These are phyloP conservation scores for Lepidotrigona ventralis DNA, from an alignment of 1,140 invertebrate genomes.

Conservation along the genomic window DNA sequence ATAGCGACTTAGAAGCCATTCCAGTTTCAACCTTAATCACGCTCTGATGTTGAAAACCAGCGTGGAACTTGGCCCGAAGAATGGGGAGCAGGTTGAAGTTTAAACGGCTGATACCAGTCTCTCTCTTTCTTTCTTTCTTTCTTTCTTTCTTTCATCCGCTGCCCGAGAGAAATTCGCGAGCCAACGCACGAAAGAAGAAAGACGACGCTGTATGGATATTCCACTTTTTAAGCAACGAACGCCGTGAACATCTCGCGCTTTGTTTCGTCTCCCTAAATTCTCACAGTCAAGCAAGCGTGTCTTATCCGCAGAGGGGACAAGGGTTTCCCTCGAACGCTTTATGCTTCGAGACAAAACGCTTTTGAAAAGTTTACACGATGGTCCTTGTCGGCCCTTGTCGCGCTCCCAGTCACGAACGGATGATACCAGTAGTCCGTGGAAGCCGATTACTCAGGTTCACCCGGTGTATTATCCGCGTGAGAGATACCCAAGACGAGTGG, in stretches of 20 bases:
- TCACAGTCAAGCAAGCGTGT: slow-evolving; percentile 42
- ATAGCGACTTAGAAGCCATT: slow-evolving; percentile 38
- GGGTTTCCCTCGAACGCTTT: slow-evolving; percentile 40
- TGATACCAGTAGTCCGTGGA: slow-evolving; percentile 37
- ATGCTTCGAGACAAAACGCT: slow-evolving; percentile 51
- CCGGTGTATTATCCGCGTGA: slow-evolving; percentile 45
- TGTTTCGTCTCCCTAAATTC: slow-evolving; percentile 48
- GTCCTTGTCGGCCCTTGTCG: slow-evolving; percentile 39
- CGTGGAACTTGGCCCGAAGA: not conserved
- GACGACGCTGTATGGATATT: not conserved
- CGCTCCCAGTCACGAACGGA: slow-evolving; percentile 29
- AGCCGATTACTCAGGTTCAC: slow-evolving; percentile 52
- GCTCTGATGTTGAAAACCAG: not conserved
- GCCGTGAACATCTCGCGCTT: not conserved
- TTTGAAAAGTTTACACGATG: slow-evolving; percentile 52
- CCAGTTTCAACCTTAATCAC: slow-evolving; percentile 16
- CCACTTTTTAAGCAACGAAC: not conserved
- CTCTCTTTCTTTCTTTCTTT: too few species aligned
- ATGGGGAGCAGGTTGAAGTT: not conserved
- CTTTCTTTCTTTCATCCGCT: not conserved
- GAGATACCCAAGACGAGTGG: slow-evolving; percentile 29
- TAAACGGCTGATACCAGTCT: not conserved
- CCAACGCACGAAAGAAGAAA: not conserved
- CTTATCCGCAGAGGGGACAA: slow-evolving; percentile 36
- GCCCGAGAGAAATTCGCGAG: not conserved